Evolutionary conservation across 2,888 invertebrate species (phyloP).

Genomic region (Heteromurus nitidus): DNA sequence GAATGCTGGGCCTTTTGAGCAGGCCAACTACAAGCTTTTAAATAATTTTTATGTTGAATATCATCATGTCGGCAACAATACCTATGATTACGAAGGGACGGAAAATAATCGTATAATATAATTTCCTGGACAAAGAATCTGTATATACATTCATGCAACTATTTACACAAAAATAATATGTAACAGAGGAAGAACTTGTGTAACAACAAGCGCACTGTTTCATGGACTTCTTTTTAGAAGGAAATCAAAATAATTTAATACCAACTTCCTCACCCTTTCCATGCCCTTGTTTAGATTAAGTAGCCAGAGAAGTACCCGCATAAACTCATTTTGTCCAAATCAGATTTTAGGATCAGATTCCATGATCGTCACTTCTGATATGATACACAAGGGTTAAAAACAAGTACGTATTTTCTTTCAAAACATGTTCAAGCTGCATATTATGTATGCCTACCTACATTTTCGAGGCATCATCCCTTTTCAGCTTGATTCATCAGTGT

Average conservation of each 20-base stretch:
- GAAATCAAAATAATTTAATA: constrained; percentile 17
- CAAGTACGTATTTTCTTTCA: not conserved
- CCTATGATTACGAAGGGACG: not conserved
- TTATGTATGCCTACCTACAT: not conserved
- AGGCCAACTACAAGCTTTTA: too few relatives aligned
- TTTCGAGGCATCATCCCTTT: not conserved
- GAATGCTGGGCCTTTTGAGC: too few relatives aligned
- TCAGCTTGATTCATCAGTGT: not conserved
- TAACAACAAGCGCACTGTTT: not conserved
- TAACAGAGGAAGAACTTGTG: not conserved
- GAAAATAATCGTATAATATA: not conserved
- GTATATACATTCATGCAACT: not conserved
- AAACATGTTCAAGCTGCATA: not conserved
- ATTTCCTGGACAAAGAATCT: not conserved
- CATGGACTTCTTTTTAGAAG: not conserved
- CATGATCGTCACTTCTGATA: constrained; percentile 3
- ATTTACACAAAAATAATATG: not conserved
- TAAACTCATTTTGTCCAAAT: constrained; percentile 18
- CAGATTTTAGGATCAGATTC: constrained; percentile 37
- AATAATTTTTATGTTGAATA: too few relatives aligned
- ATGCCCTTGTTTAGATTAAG: constrained; percentile 14
- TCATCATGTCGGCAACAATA: too few relatives aligned
- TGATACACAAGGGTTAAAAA: not conserved
- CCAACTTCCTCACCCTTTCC: constrained; percentile 34
- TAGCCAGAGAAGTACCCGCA: constrained; percentile 5